phyloP scores from a whole-genome alignment of 2,888 invertebrate species.

The Raillietiella orientalis region DNA sequence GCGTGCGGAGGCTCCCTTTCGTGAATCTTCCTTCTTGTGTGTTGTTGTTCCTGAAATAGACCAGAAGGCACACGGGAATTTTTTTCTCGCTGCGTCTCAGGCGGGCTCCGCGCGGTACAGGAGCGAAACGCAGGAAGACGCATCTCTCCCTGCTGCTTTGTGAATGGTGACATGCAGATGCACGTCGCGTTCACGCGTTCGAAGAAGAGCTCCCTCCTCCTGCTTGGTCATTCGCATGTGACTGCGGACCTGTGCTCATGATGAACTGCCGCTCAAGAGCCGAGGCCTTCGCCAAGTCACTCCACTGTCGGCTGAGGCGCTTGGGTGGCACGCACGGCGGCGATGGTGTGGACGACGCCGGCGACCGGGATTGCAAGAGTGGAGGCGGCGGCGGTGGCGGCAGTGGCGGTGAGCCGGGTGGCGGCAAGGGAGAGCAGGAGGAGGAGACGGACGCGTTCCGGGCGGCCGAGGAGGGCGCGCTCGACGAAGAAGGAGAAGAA shows the following conservation, averaged over 20 bases:
- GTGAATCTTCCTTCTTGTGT: no score
- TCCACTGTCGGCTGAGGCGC: constrained; percentile 35
- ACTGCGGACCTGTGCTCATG: constrained; percentile 7
- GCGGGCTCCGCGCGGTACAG: no score
- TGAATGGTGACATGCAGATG: no score
- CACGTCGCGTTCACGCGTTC: no score
- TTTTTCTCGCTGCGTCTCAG: no score
- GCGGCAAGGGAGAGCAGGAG: constrained; percentile 4
- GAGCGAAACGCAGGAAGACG: no score
- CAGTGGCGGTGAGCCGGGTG: constrained; percentile 5
- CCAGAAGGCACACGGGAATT: no score
- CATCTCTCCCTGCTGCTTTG: no score
- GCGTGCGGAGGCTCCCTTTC: no score
- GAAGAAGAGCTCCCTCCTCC: no score
- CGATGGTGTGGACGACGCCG: constrained; percentile 1
- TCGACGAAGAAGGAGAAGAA: background rate
- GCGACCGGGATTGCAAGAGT: constrained; percentile 2
- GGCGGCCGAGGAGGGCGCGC: constrained; percentile 1
- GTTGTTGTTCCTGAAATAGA: no score
- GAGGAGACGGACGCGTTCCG: constrained; percentile 1
- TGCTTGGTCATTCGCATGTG: no score
- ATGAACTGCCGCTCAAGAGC: constrained; percentile 47
- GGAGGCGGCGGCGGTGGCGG: constrained; percentile 5
- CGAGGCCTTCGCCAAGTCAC: constrained; percentile 41
- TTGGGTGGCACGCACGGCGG: constrained; percentile 19